Evolutionary conservation across 2,888 invertebrate species (phyloP).

Genomic region (Amphipyra berbera): DNA sequence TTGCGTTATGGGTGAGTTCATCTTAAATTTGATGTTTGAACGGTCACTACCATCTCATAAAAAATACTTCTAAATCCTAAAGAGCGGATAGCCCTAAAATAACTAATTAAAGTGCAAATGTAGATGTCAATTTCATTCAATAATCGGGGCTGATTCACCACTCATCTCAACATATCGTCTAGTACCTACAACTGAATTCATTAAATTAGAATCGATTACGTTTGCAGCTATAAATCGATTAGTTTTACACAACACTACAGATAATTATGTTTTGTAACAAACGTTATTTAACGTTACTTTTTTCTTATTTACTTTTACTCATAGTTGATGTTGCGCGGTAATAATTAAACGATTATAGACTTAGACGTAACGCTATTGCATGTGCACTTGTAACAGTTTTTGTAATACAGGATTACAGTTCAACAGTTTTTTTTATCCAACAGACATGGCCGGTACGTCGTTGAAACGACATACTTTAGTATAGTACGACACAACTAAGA

Average conservation of each 20-base stretch:
- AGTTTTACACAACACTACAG: slow-evolving; percentile 29
- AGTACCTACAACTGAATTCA: neutral
- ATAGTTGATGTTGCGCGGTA: slow-evolving; percentile 19
- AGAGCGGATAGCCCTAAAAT: too few species aligned
- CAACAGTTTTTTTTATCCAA: neutral
- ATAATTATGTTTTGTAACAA: slow-evolving; percentile 31
- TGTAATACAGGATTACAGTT: slow-evolving; percentile 3
- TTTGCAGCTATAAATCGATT: slow-evolving; percentile 19
- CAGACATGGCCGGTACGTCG: neutral
- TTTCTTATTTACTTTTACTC: slow-evolving; percentile 34
- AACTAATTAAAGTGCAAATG: too few species aligned
- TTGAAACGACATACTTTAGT: too few species aligned
- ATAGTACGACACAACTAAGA: too few species aligned
- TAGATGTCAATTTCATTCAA: too few species aligned
- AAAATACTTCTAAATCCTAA: too few species aligned
- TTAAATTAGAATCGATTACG: slow-evolving; percentile 21
- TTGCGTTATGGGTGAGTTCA: too few species aligned
- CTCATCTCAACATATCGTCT: neutral
- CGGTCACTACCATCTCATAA: too few species aligned
- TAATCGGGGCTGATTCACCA: too few species aligned
- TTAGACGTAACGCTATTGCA: slow-evolving; percentile 39
- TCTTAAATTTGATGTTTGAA: too few species aligned
- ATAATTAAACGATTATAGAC: slow-evolving; percentile 34
- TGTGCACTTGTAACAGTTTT: slow-evolving; percentile 15
- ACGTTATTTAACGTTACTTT: slow-evolving; percentile 30